Evolutionary conservation across 2,888 invertebrate species (phyloP), one percentile per base, ranked within the genome.

Genomic region (Pherbina coryleti): DNA sequence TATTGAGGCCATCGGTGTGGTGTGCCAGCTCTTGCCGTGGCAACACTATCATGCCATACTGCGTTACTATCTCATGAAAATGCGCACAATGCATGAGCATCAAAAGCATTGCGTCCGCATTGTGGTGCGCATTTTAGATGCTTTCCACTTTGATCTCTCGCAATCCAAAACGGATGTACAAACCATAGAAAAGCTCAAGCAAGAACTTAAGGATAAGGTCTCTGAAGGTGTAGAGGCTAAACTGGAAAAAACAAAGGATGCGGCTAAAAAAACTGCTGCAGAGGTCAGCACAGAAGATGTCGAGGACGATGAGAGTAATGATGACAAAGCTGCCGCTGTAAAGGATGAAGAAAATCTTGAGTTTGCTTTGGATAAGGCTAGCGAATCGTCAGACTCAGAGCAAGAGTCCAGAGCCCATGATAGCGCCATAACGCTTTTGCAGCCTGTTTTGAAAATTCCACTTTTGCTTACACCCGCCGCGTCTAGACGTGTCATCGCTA

Each of bases 91-190:
- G 9, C 89, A 92, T 0, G 94, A 95, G 53, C 93, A 93, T 86
- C 97, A 97, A 85, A 97, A 95, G 84, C 96, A 97, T 84, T 91
- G 95, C 77, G 95, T 97, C 9, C 92, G 94, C 76, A 91, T 96
- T 76, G 91, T 95, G 17, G 93, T 95, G 0, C 93, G 93, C 0
- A 93, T 98, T 79, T 91, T 98, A 80, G 97, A 98, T 87, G 93
- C 95, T 0, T 98, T 98, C 86, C 98, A 98, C 90, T 98, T 95
- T 88, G 96, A 98, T 90, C 91, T 98, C 70, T 92, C 92, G 0
- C 93, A 93, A 86, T 92, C 91, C 5, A 88, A 91, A 75, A 82
- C 81, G 3, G 86, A 86, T 72, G 77, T 76, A 8, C 72, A 78
- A n/a, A 78, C 82, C 0, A 78, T 88, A 11, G 82, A 82, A 3